Base-by-base conservation (phyloP, 1,140 invertebrate genomes). In the Apis laboriosa region DNA sequence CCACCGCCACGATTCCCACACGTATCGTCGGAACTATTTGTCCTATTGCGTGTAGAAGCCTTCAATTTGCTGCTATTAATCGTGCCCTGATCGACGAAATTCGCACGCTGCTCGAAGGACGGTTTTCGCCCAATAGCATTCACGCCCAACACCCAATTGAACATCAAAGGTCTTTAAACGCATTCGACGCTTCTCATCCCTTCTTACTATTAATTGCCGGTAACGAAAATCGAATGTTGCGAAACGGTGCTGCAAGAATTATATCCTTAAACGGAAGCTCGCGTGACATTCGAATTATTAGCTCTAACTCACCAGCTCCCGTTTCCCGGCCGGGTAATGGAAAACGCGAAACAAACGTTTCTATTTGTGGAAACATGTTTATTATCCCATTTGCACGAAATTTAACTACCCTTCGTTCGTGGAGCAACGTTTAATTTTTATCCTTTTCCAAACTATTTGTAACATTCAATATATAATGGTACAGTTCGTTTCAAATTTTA, bases 121-220 rank as follows among this genome's bases (percentile, higher is more conserved):
- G 70, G 74, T 61, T 63, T 63, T 85, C 79, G 81, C 83, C 76
- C 84, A 84, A 77, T 80, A 83, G 84, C 71, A 88, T 92, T 92
- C 87, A 90, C 67, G 70, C 71, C 75, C 77, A 79, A 86, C 84
- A 88, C 80, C 85, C 87, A 91, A 90, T 90, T 83, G 89, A 90
- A 89, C 88, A 88, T 91, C 86, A 90, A 88, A 91, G 89, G 89
- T 92, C 89, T 92, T 91, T 91, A 91, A 92, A 87, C 75, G 89
- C 90, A 8, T 43, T 92, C 80, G 83, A 78, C 85, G 86, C 79
- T 76, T 77, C 89, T 87, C 79, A 88, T 86, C 77, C 0, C 34
- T 84, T 86, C 84, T 73, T 83, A 85, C 84, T 84, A 3, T 43
- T 60, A 81, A 75, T 86, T 34, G 28, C 15, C 28, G 63, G 17